Conservation (phyloP, 1,140 invertebrate species). For the Globodera ellingtonae region DNA sequence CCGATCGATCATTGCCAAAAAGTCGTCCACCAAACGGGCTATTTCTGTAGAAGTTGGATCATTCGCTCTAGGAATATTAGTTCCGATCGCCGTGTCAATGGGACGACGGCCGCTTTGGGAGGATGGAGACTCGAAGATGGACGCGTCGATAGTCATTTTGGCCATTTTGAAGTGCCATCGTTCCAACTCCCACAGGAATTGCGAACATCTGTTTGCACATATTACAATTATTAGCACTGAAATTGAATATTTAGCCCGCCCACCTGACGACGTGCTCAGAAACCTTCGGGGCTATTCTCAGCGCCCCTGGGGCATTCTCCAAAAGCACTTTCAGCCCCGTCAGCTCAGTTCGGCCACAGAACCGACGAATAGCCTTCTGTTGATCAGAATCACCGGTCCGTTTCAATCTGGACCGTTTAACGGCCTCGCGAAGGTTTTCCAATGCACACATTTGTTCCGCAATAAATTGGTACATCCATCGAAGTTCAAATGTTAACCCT, state of each 20-base stretch:
- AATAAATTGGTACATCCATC: constrained; percentile 3
- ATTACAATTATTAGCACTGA: background rate
- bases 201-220: constrained; percentile 1
- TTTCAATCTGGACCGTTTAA: background rate
- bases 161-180: constrained; percentile 24
- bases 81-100: background rate
- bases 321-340: background rate
- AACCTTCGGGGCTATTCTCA: constrained; percentile 13
- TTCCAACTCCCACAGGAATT: constrained; percentile 26
- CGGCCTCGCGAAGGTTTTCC: constrained; percentile 13
- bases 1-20: constrained; percentile 17
- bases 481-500: constrained; percentile 3
- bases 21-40: constrained; percentile 11
- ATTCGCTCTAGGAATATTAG: background rate
- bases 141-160: constrained; percentile 10
- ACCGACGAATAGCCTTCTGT: background rate
- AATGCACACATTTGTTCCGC: constrained; percentile 9
- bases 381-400: background rate
- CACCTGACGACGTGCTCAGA: constrained; percentile 13
- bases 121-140: constrained; percentile 9
- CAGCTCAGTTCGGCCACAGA: background rate
- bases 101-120: background rate
- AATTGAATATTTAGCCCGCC: too few relatives aligned
- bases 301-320: constrained; percentile 13
- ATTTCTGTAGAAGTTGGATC: constrained; percentile 7